These are phyloP conservation scores for Andrena bicolor DNA, from an alignment of 2,888 invertebrate species.

Conservation along the genomic window DNA sequence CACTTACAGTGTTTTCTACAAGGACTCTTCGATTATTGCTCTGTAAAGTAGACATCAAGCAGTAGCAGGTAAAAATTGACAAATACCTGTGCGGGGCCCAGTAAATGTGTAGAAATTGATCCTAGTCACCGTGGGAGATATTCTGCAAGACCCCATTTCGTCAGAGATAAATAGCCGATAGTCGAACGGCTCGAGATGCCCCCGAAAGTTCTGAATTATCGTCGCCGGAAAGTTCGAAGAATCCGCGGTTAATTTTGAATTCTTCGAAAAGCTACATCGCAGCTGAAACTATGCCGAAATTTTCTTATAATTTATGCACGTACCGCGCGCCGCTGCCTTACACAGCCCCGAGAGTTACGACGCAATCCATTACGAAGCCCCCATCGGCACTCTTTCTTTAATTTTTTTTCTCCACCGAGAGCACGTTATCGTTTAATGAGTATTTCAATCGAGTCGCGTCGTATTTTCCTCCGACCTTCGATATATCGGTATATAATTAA, in stretches of 20 bases:
- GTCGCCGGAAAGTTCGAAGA: conserved; percentile 79
- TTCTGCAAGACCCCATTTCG: conserved; percentile 6
- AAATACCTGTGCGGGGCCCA: too few relatives aligned
- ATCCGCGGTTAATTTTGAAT: conserved; percentile 74
- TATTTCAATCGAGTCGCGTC: conserved; percentile 31
- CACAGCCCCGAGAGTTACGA: conserved; percentile 52
- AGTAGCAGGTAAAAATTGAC: too few relatives aligned
- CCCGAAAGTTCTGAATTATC: conserved; percentile 80
- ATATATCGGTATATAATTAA: conserved; percentile 51
- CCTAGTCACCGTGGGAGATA: neutral
- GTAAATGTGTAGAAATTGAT: neutral
- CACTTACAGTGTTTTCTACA: too few relatives aligned
- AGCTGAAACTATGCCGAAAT: conserved; percentile 72
- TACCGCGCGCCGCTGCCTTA: conserved; percentile 36
- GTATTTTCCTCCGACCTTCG: conserved; percentile 13
- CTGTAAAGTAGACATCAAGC: too few relatives aligned
- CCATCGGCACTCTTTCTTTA: neutral
- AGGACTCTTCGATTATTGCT: too few relatives aligned
- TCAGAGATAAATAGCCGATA: conserved; percentile 58
- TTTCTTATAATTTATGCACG: conserved; percentile 77
- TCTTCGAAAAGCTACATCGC: conserved; percentile 35
- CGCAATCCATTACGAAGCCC: conserved; percentile 44
- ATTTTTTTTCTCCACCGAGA: neutral
- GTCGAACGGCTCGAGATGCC: conserved; percentile 50
- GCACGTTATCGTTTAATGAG: conserved; percentile 38